Base-by-base conservation (phyloP, 2,113 vertebrate species). In the Pachycephala philippinensis region DNA sequence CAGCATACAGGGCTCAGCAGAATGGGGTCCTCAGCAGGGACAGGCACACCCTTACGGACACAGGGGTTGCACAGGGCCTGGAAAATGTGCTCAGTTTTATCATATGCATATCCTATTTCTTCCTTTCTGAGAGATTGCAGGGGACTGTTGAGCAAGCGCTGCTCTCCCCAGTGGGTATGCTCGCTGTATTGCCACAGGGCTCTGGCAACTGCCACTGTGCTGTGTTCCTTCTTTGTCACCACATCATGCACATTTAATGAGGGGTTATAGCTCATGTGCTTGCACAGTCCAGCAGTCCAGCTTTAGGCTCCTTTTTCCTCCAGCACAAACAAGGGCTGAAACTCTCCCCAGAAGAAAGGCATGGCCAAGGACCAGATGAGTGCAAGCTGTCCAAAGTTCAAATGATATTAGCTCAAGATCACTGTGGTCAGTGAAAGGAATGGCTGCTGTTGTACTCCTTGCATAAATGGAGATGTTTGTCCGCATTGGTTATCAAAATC, bases 1-100 rank as follows among this genome's bases (percentile, higher is more conserved):
- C 60, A 42, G 37, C 56, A 4, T 1, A 1, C 3, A 2, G 7
- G 60, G 44, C 15, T 28, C 26, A n/a, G n/a, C n/a, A n/a, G n/a
- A n/a, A n/a, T 17, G 2, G 54, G 2, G 2, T 44, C 40, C 40
- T 66, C 0, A 0, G 28, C 44, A n/a, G 47, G 39, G 33, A 18
- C 28, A 49, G 1, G 0, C 50, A 78, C 47, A 6, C 37, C 37
- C 28, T 42, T 42, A 28, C 23, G 30, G 57, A 56, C 44, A 28
- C 39, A 60, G 33, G 15, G 16, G 0, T 27, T 64, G 44, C 15
- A 15, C n/a, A 44, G 30, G 18, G 39, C 39, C 66, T 52, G 61
- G 61, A 61, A 57, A 83, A 64, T 5, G 1, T 35, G 18, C 40
- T 53, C 70, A 26, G 61, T 70, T 82, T 85, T 71, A 45, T 60